A percentile compares a stretch with the other conserved stretches of the same genome.
Conservation (phyloP, 2,113 vertebrate genomes). For the Platycercus adscitus region DNA sequence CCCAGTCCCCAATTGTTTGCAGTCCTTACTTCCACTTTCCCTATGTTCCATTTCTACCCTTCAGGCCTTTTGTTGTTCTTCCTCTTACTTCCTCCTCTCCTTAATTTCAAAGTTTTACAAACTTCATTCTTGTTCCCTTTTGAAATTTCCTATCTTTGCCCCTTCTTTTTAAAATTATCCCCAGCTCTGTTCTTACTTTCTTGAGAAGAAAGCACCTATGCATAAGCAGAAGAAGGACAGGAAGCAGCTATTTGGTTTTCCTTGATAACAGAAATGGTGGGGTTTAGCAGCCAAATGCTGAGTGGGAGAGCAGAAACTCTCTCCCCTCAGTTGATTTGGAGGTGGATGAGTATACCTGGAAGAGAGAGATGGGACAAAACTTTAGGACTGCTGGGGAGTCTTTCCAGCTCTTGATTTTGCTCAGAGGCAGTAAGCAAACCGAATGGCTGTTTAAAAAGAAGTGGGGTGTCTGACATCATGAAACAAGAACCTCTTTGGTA, state of each 20-base stretch:
- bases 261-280: not conserved
- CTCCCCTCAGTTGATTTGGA: not conserved
- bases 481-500: not conserved
- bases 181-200: not conserved
- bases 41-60: not conserved
- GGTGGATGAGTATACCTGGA: not conserved
- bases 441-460: not conserved
- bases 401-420: not conserved
- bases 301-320: not conserved
- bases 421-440: not conserved
- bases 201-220: not conserved
- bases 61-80: not conserved
- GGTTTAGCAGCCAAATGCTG: not conserved
- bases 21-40: not conserved
- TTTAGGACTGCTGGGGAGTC: not conserved
- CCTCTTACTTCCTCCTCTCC: accelerated
- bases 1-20: not conserved
- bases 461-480: not conserved
- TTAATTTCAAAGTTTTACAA: not conserved
- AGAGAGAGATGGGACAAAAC: not conserved
- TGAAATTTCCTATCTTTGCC: not conserved
- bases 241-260: not conserved
- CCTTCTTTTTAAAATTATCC: not conserved
- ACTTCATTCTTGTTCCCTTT: not conserved
- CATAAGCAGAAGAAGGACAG: not conserved